phyloP scores from a whole-genome alignment of 2,113 vertebrate species.

The Trichomycterus rosablanca region DNA sequence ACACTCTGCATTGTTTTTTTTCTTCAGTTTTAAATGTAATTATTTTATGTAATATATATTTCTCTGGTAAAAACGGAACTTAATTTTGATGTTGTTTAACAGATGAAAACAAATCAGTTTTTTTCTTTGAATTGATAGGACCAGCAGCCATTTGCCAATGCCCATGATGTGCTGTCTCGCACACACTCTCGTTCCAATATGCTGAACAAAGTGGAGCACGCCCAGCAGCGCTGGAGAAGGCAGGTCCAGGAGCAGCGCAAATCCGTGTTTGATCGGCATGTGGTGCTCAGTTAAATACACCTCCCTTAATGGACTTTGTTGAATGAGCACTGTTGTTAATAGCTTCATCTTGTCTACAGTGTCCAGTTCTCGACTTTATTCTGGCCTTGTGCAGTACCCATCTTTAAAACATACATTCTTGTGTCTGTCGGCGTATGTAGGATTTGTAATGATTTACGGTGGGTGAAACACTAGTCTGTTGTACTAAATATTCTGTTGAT shows the following conservation, averaged over 20 bases:
- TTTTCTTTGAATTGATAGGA: constrained; percentile 67
- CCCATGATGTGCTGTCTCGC: constrained; percentile 87
- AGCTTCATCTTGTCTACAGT: too few relatives aligned
- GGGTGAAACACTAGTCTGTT: neutral
- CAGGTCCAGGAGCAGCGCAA: constrained; percentile 98
- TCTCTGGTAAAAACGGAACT: too few relatives aligned
- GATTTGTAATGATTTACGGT: neutral
- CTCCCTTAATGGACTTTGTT: constrained; percentile 5
- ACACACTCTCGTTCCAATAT: constrained; percentile 89
- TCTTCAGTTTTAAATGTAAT: too few relatives aligned
- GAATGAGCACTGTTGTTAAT: constrained; percentile 48
- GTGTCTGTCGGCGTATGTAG: constrained; percentile 10
- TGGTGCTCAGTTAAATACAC: constrained; percentile 90
- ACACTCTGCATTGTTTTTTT: too few relatives aligned
- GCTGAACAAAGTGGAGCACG: constrained; percentile 94
- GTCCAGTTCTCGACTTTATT: too few relatives aligned
- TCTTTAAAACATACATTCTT: neutral
- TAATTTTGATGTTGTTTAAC: too few relatives aligned
- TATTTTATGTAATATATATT: too few relatives aligned
- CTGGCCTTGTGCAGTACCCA: neutral
- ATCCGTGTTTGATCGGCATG: constrained; percentile 94
- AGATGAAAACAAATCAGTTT: too few relatives aligned
- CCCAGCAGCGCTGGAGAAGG: constrained; percentile 95
- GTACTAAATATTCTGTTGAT: neutral
- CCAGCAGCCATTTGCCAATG: constrained; percentile 94